Conservation (phyloP, 1,140 invertebrate genomes). For the Venturia canescens region DNA sequence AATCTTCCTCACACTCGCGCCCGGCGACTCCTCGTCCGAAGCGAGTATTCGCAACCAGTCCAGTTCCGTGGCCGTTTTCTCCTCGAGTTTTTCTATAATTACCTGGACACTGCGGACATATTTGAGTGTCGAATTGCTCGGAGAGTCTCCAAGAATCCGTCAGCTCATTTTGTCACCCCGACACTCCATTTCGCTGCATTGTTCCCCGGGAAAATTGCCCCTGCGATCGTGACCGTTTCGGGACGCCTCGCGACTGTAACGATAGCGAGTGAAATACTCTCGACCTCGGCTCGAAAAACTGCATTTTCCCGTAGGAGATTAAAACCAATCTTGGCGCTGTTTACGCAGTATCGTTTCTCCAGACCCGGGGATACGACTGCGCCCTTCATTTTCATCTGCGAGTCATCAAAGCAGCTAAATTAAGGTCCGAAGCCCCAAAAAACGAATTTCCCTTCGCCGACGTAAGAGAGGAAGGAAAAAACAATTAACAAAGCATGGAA, state of each 20-base stretch:
- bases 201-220: constrained; percentile 15
- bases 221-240: constrained; percentile 12
- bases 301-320: no score
- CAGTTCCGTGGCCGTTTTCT: not conserved
- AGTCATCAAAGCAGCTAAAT: no score
- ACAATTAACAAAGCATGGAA: not conserved
- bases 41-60: not conserved
- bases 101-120: constrained; percentile 70
- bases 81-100: constrained; percentile 61
- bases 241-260: not conserved
- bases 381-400: no score
- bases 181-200: no score
- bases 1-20: constrained; percentile 11
- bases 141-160: not conserved
- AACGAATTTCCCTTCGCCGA: no score
- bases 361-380: no score
- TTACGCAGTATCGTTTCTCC: no score
- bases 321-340: no score
- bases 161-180: not conserved
- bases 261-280: not conserved
- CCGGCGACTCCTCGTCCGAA: constrained; percentile 24
- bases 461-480: not conserved
- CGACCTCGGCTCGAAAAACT: no score
- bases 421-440: no score
- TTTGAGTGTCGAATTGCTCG: constrained; percentile 69